phyloP scores from a whole-genome alignment of 2,888 invertebrate genomes.

The Eupithecia tripunctaria region DNA sequence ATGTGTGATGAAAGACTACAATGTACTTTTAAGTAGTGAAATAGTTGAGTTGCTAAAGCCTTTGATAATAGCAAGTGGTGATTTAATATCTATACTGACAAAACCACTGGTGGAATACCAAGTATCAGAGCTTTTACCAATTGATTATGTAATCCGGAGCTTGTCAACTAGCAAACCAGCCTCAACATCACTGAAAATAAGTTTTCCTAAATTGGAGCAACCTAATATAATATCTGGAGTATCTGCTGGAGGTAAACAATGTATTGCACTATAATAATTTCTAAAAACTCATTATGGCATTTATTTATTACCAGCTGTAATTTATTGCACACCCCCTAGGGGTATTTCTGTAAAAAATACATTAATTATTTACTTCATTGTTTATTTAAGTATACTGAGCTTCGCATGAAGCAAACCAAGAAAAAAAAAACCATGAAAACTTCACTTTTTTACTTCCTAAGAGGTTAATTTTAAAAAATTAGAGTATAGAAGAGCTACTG shows the following conservation, averaged over 20 bases:
- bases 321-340: too few species aligned
- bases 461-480: too few species aligned
- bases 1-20: conserved; percentile 69
- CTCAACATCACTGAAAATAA: conserved; percentile 43
- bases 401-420: too few species aligned
- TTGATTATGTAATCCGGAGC: conserved; percentile 64
- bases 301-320: too few species aligned
- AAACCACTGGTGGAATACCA: conserved; percentile 75
- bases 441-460: too few species aligned
- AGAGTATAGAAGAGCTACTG: too few species aligned
- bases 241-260: conserved; percentile 73
- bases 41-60: conserved; percentile 67
- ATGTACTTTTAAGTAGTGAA: conserved; percentile 69
- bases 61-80: conserved; percentile 57
- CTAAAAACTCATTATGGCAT: background rate
- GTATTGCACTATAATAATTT: background rate
- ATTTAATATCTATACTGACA: conserved; percentile 67
- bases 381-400: too few species aligned
- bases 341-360: too few species aligned
- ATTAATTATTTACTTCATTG: too few species aligned
- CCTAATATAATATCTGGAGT: conserved; percentile 80
- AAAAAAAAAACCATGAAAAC: too few species aligned
- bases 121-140: conserved; percentile 48
- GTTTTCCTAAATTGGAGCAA: conserved; percentile 71
- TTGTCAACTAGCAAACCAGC: conserved; percentile 54